Evolutionary conservation across 1,140 invertebrate species (phyloP), one percentile per base, ranked within the genome.

Genomic region (Drosophila tani): DNA sequence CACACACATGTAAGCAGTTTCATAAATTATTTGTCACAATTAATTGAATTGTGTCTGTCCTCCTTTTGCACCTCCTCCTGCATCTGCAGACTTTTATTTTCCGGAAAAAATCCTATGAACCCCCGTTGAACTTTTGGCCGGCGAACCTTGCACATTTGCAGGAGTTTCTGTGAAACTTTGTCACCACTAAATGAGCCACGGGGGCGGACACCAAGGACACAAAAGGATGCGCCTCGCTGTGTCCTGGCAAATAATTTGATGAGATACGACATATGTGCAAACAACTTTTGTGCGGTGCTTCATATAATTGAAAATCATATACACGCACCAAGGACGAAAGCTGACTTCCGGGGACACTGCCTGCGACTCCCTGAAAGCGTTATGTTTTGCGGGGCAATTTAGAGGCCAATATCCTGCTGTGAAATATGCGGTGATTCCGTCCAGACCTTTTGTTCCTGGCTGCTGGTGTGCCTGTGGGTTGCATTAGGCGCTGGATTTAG

Each of bases 11-110:
- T 45, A 62, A 32, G 49, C 69, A 53, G 77, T 91, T 92, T 92
- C 87, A 92, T 92, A 92, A 92, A 92, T 92, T 92, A 92, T 92
- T 92, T 91, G 91, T 92, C 87, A 92, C 82, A 90, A 92, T 92
- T 92, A 92, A 92, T 92, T 92, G 91, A 91, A 92, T 92, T 92
- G 87, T 92, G 82, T 87, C 65, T 74, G 59, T 38, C 69, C 69
- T 49, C 38, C 15, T n/a, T 12, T 64, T 19, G 35, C 35, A 68
- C 27, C 55, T 19, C 32, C 65, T 40, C 32, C 32, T 64, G 65
- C 65, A 67, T 64, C 59, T 65, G 65, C 45, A 32, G 63, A 40
- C 66, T 68, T 62, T 43, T 64, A 21, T 46, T 29, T 50, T 6
- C 15, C 0, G 12, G 40, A 21, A 45, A 55, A 68, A 71, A 67